A percentile compares a stretch with the other conserved stretches of the same genome.
These are phyloP conservation scores for Enteromius anoplus DNA, from an alignment of 2,797 vertebrate species.

Conservation along the genomic window DNA sequence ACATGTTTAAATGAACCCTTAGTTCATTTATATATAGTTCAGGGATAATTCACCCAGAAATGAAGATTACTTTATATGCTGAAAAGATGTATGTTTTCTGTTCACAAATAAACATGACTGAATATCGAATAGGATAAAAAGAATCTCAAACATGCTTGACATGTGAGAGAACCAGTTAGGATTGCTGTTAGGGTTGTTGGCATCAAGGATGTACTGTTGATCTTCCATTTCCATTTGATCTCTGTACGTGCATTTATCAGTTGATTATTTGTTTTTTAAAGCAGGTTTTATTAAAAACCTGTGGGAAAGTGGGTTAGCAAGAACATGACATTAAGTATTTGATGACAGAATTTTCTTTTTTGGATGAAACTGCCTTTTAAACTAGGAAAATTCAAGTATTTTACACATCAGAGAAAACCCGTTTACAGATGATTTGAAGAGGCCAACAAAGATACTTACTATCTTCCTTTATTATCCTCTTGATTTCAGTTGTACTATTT, in stretches of 20 bases:
- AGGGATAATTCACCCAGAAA: background rate
- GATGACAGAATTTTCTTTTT: background rate
- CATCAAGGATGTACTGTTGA: background rate
- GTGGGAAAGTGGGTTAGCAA: background rate
- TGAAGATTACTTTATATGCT: background rate
- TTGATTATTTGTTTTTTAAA: background rate
- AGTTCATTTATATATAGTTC: too few species aligned
- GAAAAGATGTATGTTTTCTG: background rate
- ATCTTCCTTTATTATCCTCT: background rate
- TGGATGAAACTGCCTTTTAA: background rate
- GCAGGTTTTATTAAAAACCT: background rate
- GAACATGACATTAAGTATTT: background rate
- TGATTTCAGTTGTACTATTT: background rate
- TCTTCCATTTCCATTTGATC: background rate
- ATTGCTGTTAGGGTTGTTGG: background rate
- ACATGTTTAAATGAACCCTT: too few species aligned
- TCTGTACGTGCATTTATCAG: background rate
- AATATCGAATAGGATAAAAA: background rate
- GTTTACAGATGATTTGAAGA: background rate
- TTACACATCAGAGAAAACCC: conserved; percentile 34
- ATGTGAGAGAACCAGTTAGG: background rate
- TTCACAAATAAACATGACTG: background rate
- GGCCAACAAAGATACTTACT: background rate
- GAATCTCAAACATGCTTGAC: background rate
- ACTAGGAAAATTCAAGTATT: conserved; percentile 47